Evolutionary conservation across 2,113 vertebrate genomes (phyloP), one percentile per base, ranked within the genome.

Genomic region (Pachycephala philippinensis): DNA sequence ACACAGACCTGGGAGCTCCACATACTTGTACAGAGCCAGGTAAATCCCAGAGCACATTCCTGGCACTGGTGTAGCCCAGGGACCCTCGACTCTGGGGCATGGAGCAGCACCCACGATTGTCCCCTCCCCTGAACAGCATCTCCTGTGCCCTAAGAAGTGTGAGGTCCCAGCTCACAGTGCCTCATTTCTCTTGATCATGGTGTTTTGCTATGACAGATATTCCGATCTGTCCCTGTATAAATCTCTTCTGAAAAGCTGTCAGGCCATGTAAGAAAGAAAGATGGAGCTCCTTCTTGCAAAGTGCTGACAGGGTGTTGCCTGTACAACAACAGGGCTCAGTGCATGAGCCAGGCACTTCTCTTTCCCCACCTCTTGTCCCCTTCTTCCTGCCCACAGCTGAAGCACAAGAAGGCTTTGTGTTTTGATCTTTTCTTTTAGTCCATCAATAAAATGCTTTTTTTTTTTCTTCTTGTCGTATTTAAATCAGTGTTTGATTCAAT

Each of bases 181-280:
- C 86, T 93, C 81, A 26, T 72, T 95, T 61, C 90, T 93, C 90
- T 49, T 89, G 83, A 78, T 86, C 83, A 28, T 0, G 1, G 90
- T 45, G 92, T 60, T 86, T 93, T 95, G 95, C 83, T 92, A 5
- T 96, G 96, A 94, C 95, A 90, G 84, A 97, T 96, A 96, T 69
- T 91, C 85, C 0, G 7, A 78, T 56, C 95, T 92, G 83, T 87
- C 90, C 88, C 83, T 94, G 26, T 87, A 94, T 95, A 97, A 96
- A 97, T 96, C 95, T 96, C 90, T 92, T 92, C 83, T 97, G 96
- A 96, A 95, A 94, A 95, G 93, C 72, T 96, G 95, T 96, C 96
- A 95, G 72, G 72, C 83, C 93, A 72, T 4, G 72, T 94, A 95
- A 94, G 93, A 93, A 96, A 94, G 96, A 97, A 95, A 93, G 95